phyloP scores from a whole-genome alignment of 2,113 vertebrate genomes.

The Chascanopsetta lugubris region DNA sequence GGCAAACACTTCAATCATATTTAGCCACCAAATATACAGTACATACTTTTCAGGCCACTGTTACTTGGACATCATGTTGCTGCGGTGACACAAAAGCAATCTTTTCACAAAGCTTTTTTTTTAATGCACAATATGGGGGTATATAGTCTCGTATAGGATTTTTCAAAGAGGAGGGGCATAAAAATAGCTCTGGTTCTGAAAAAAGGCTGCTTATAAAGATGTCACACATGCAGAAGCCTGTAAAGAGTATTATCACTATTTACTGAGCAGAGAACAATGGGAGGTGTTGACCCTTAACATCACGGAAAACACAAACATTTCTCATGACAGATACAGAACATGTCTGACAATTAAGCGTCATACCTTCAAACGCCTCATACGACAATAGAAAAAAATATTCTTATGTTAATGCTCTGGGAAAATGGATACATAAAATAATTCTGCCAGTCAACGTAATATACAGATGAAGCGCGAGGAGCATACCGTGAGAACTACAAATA shows the following conservation, averaged over 20 bases:
- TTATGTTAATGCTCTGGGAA: slow-evolving; percentile 61
- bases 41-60: slow-evolving; percentile 18
- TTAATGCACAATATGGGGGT: slow-evolving; percentile 27
- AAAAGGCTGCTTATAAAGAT: slow-evolving; percentile 25
- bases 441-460: slow-evolving; percentile 31
- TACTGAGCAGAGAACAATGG: slow-evolving; percentile 22
- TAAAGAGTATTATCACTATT: slow-evolving; percentile 23
- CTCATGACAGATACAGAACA: slow-evolving; percentile 39
- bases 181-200: slow-evolving; percentile 18
- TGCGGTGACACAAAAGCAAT: neutral
- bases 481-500: slow-evolving; percentile 67
- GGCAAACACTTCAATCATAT: slow-evolving; percentile 3
- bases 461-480: slow-evolving; percentile 17
- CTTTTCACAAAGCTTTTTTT: slow-evolving; percentile 7
- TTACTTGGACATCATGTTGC: slow-evolving; percentile 3
- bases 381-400: slow-evolving; percentile 40
- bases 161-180: slow-evolving; percentile 18
- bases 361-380: slow-evolving; percentile 40
- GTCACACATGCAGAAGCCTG: slow-evolving; percentile 43
- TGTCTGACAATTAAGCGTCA: slow-evolving; percentile 10
- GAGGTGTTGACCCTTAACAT: slow-evolving; percentile 26
- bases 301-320: slow-evolving; percentile 1
- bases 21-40: slow-evolving; percentile 25
- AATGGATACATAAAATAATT: slow-evolving; percentile 42
- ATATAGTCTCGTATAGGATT: slow-evolving; percentile 41